Percentiles rank a stretch among this genome's conserved stretches.
Evolutionary conservation across 2,888 invertebrate species (phyloP).

Genomic region (Cerastoderma edule): DNA sequence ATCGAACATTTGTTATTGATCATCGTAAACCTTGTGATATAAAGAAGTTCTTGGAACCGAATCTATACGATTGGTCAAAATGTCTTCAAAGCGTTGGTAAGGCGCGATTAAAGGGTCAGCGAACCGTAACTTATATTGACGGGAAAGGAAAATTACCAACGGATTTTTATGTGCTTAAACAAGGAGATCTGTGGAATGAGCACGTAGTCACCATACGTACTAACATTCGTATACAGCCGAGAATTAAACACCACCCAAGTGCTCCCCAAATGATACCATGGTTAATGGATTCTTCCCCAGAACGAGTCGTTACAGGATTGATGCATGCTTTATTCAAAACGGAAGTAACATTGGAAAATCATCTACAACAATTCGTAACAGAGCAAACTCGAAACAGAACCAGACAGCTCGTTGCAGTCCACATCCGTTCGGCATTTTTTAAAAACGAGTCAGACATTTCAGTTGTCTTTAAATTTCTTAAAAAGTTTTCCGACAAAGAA

Average conservation of each 20-base stretch:
- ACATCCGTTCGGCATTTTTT: constrained; percentile 26
- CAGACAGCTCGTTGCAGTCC: constrained; percentile 24
- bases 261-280: constrained; percentile 1
- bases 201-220: not conserved
- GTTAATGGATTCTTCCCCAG: not conserved
- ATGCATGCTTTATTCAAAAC: constrained; percentile 25
- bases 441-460: not conserved
- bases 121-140: not conserved
- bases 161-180: not conserved
- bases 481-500: not conserved
- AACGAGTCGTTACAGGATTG: constrained; percentile 4
- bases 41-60: constrained; percentile 14
- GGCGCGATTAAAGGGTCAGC: not conserved
- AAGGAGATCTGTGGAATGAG: not conserved
- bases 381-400: not conserved
- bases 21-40: constrained; percentile 29
- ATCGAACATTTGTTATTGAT: constrained; percentile 32
- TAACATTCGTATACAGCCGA: not conserved
- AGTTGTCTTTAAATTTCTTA: constrained; percentile 14
- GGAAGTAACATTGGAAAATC: not conserved
- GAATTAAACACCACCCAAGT: constrained; percentile 1
- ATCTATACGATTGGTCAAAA: constrained; percentile 31
- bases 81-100: constrained; percentile 2
- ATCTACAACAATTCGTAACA: constrained; percentile 3
- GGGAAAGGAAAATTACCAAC: not conserved